Percentiles rank a stretch among this genome's conserved stretches.
Evolutionary conservation across 1,140 invertebrate genomes (phyloP).

Genomic region (Ptiloglossa arizonensis): DNA sequence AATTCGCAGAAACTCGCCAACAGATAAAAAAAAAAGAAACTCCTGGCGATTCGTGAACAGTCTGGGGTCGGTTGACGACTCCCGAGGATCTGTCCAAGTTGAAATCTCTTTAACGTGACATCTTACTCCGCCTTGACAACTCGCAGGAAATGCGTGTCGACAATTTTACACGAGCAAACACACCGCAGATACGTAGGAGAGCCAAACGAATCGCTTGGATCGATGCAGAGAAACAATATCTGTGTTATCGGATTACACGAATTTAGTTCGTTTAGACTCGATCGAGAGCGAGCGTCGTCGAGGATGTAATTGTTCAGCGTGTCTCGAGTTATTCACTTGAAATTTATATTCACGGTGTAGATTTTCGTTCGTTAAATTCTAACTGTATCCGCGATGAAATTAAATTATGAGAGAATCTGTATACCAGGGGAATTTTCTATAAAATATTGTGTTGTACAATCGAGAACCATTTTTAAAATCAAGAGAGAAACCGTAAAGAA

Average conservation of each 20-base stretch:
- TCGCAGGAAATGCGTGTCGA: not conserved
- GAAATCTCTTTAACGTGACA: no score
- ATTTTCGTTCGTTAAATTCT: no score
- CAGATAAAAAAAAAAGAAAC: no score
- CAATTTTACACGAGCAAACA: constrained; percentile 2
- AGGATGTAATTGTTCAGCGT: not conserved
- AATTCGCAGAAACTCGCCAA: no score
- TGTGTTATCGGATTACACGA: not conserved
- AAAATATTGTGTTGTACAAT: no score
- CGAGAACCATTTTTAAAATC: no score
- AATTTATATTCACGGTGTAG: no score
- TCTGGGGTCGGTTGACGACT: not conserved
- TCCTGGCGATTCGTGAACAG: not conserved
- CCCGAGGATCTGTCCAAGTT: not conserved
- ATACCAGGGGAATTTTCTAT: no score
- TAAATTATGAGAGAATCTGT: no score
- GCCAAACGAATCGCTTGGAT: not conserved
- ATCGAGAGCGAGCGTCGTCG: constrained; percentile 44
- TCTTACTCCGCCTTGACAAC: no score
- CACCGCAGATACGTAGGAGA: not conserved
- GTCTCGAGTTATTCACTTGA: not conserved
- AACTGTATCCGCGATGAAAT: no score
- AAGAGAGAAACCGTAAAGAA: no score
- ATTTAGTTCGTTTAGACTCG: not conserved
- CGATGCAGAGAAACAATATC: constrained; percentile 27